These are phyloP conservation scores for Gerris lacustris DNA, from an alignment of 2,888 invertebrate genomes.

Conservation along the genomic window DNA sequence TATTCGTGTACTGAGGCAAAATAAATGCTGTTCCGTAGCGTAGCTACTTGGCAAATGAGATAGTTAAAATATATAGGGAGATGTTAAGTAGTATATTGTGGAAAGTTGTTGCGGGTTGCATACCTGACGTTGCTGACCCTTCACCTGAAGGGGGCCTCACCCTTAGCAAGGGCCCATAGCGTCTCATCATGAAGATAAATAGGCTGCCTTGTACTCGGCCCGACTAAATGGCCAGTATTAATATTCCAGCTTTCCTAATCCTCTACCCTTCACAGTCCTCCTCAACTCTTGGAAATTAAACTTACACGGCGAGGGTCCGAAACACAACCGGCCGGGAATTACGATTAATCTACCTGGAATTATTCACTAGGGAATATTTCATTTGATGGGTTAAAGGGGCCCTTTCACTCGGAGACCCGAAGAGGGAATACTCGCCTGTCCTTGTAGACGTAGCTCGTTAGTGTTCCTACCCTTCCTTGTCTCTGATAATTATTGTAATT, in stretches of 20 bases:
- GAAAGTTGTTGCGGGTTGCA: neutral
- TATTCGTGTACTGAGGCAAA: too few species aligned
- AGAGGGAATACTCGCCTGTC: too few species aligned
- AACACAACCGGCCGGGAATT: neutral
- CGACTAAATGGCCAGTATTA: neutral
- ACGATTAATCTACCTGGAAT: conserved; percentile 5
- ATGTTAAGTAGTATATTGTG: neutral
- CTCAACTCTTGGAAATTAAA: neutral
- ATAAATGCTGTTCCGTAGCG: too few species aligned
- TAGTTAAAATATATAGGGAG: neutral
- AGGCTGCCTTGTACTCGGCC: neutral
- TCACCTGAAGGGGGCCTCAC: neutral
- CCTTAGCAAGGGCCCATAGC: neutral
- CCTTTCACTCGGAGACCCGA: too few species aligned
- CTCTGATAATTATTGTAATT: too few species aligned
- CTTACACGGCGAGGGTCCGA: neutral
- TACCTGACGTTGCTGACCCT: neutral
- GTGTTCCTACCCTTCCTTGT: too few species aligned
- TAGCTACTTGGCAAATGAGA: too few species aligned
- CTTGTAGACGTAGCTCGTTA: too few species aligned
- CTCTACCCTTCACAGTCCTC: neutral
- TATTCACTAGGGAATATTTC: neutral
- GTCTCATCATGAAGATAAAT: conserved; percentile 1
- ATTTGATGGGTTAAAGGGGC: neutral
- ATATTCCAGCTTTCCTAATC: neutral